Base-by-base conservation (phyloP, 2,797 vertebrate species). In the Melanotaenia nigrans region DNA sequence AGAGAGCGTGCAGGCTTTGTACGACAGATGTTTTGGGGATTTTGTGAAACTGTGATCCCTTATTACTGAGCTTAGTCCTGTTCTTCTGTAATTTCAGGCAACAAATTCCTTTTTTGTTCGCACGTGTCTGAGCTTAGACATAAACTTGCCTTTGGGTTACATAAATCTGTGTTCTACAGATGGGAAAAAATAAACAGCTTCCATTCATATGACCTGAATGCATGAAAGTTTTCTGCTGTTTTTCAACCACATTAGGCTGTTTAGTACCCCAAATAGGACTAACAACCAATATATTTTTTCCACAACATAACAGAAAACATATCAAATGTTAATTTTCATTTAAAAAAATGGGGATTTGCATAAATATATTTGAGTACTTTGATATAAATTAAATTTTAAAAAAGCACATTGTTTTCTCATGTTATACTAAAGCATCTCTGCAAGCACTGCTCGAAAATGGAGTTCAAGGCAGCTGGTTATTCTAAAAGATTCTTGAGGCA, bases 21-120 rank as follows among this genome's bases (percentile, higher is more conserved):
- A 76, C 2, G 0, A 58, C 83, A 85, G 65, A 78, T 87, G 77
- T 83, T 87, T 80, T 30, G 1, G 47, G 62, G 73, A 75, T 87
- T 65, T 83, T 40, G 79, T 75, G 73, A 73, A 81, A 54, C 51
- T 3, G 0, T 5, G 22, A 56, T 77, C 69, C 20, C 82, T 87
- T 90, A 76, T 92, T 74, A 8, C 67, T 36, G 53, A 14, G 71
- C 61, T 79, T 59, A 71, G 25, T 68, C 35, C 56, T 57, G 65
- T 11, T 76, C 22, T 14, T n/a, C 40, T 60, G 49, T 75, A 62
- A 73, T 63, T 8, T 71, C 49, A 77, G 65, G 45, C 59, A 75
- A 47, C 76, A 76, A 79, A 79, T 76, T 47, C 35, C 64, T 68
- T 62, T 68, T 75, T 73, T 40, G 63, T 25, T 49, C 1, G 22